phyloP scores from a whole-genome alignment of 2,113 vertebrate species.

The Anser cygnoides region DNA sequence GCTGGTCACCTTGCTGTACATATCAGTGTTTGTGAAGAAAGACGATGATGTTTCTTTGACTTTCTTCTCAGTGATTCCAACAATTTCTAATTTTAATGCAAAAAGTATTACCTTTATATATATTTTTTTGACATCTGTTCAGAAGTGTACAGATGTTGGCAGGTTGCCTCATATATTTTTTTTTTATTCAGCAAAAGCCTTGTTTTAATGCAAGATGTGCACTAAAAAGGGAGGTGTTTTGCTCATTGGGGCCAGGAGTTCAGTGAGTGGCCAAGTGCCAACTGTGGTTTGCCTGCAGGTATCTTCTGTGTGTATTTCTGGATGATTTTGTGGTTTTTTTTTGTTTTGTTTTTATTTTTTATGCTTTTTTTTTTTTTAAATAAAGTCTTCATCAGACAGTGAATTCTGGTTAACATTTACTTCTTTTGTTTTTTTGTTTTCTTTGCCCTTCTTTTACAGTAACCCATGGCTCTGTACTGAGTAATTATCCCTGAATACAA shows the following conservation, averaged over 20 bases:
- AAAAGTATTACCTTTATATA: neutral
- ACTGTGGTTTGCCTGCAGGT: neutral
- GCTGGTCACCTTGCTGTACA: slow-evolving; percentile 55
- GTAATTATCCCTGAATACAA: slow-evolving; percentile 87
- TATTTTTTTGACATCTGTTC: neutral
- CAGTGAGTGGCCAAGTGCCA: neutral
- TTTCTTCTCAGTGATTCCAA: slow-evolving; percentile 47
- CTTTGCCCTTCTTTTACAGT: slow-evolving; percentile 96
- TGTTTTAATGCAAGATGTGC: slow-evolving; percentile 26
- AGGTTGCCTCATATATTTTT: slow-evolving; percentile 12
- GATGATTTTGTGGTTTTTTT: neutral
- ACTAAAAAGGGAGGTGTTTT: slow-evolving; percentile 1
- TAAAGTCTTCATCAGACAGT: slow-evolving; percentile 63
- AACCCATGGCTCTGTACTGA: slow-evolving; percentile 99
- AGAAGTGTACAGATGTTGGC: neutral
- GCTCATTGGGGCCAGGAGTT: neutral
- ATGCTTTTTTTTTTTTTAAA: slow-evolving; percentile 34
- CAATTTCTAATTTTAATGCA: neutral
- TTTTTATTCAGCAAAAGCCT: slow-evolving; percentile 33
- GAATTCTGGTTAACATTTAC: slow-evolving; percentile 75
- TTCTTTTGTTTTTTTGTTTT: slow-evolving; percentile 67
- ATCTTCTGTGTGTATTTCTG: slow-evolving; percentile 46
- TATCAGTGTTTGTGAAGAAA: slow-evolving; percentile 64
- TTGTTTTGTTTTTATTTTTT: neutral
- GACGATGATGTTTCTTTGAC: slow-evolving; percentile 1